Evolutionary conservation across 2,888 invertebrate genomes (phyloP), one percentile per base, ranked within the genome.

Genomic region (Psococerastis gibbosa): DNA sequence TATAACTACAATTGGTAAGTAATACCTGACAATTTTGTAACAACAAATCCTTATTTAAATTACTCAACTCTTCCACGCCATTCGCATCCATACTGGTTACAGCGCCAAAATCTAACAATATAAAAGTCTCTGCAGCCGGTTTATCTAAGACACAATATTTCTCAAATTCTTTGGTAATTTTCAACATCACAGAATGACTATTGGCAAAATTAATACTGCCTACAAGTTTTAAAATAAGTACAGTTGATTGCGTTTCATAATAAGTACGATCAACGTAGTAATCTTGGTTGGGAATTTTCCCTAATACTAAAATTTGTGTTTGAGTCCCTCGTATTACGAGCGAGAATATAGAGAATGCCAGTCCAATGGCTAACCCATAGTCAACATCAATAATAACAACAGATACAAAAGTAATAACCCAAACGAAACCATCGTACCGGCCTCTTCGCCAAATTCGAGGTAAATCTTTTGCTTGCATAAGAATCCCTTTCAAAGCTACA

Each of bases 301-400:
- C 79, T n/a, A 79, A 58, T 8, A 73, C 54, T 46, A 70, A 69
- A 16, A 70, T 65, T 52, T 73, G 68, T 0, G 75, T 72, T 52
- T 68, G 70, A 48, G 73, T 66, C 45, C 70, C 71, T 49, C 79
- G 69, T 3, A 77, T 61, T 45, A 83, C 71, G 45, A 84, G 68
- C 3, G 74, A 73, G 17, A 71, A 54, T 9, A 87, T 60, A 1
- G 81, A 79, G 45, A 77, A 58, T 15, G 69, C 56, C 15, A 87
- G 64, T 35, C 85, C 84, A 31, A 66, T 60, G 1, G 73, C 54
- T 8, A 76, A 60, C 3, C 87, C 88, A 49, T 77, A 66, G 55
- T 84, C 85, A 47, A 87, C 82, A 55, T 79, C 78, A 41, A 85
- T 63, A 46, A 84, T 53, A 9, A 79, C 68, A 1, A 80, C 80